A percentile compares a stretch with the other conserved stretches of the same genome.
Evolutionary conservation across 1,140 invertebrate genomes (phyloP).

Genomic region (Heliconius nattereri): DNA sequence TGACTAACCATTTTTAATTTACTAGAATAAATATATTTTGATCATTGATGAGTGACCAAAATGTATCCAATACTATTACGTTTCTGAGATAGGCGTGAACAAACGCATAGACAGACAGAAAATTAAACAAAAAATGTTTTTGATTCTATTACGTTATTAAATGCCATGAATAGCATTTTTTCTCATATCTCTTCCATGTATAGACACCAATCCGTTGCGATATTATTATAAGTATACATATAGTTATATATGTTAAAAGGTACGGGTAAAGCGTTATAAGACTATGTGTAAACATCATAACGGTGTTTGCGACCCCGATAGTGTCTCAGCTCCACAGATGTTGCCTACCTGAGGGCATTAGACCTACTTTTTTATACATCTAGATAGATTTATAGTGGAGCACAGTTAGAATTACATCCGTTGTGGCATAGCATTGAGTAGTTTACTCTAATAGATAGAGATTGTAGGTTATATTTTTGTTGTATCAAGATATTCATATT

Average conservation of each 20-base stretch:
- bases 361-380: conserved; percentile 40
- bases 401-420: conserved; percentile 38
- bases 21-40: too few species aligned
- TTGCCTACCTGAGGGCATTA: conserved; percentile 39
- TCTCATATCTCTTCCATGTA: too few species aligned
- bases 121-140: too few species aligned
- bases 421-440: not conserved
- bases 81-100: too few species aligned
- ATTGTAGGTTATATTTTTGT: not conserved
- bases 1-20: too few species aligned
- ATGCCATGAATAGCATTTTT: too few species aligned
- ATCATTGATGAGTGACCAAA: too few species aligned
- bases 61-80: too few species aligned
- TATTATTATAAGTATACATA: not conserved
- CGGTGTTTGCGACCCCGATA: conserved; percentile 50
- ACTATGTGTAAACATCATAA: conserved; percentile 49
- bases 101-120: too few species aligned
- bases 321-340: conserved; percentile 40
- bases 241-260: not conserved
- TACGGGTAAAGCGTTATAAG: conserved; percentile 28
- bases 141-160: too few species aligned
- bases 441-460: not conserved
- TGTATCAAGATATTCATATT: not conserved
- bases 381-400: conserved; percentile 30
- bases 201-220: too few species aligned